Conservation (phyloP, 1,140 invertebrate genomes). For the Eciton burchellii region DNA sequence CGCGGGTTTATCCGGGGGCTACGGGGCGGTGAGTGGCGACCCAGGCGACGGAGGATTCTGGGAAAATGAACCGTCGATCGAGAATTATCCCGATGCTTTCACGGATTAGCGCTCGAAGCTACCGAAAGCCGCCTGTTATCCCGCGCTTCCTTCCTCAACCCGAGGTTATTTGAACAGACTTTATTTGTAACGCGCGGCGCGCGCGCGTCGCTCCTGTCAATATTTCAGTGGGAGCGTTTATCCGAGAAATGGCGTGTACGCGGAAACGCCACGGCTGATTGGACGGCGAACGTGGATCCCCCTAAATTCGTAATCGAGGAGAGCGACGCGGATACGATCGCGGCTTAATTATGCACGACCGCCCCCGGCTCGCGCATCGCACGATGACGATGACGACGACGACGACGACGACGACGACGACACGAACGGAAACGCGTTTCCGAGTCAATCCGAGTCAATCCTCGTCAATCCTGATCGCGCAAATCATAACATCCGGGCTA, state of each 20-base stretch:
- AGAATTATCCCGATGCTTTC: too few relatives aligned
- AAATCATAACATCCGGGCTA: slow-evolving; percentile 47
- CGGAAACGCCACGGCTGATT: background rate
- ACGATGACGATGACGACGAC: slow-evolving; percentile 5
- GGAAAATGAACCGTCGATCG: too few relatives aligned
- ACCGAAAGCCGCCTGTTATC: too few relatives aligned
- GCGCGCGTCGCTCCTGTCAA: background rate
- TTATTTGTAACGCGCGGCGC: background rate
- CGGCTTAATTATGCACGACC: slow-evolving; percentile 38
- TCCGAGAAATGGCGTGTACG: slow-evolving; percentile 6
- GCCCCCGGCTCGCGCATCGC: background rate
- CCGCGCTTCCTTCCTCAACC: background rate
- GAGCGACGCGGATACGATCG: background rate
- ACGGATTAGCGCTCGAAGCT: too few relatives aligned
- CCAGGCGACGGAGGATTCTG: too few relatives aligned
- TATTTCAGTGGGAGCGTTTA: slow-evolving; percentile 8
- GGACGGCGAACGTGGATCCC: slow-evolving; percentile 2
- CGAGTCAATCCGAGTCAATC: slow-evolving; percentile 63
- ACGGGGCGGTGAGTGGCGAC: background rate
- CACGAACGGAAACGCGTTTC: background rate
- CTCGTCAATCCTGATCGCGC: slow-evolving; percentile 45
- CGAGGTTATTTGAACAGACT: background rate
- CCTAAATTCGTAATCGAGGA: slow-evolving; percentile 9
- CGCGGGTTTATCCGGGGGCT: background rate
- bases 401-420: slow-evolving; percentile 13